Conservation (phyloP, 1,140 invertebrate genomes). For the Brachionus paranguensis region DNA sequence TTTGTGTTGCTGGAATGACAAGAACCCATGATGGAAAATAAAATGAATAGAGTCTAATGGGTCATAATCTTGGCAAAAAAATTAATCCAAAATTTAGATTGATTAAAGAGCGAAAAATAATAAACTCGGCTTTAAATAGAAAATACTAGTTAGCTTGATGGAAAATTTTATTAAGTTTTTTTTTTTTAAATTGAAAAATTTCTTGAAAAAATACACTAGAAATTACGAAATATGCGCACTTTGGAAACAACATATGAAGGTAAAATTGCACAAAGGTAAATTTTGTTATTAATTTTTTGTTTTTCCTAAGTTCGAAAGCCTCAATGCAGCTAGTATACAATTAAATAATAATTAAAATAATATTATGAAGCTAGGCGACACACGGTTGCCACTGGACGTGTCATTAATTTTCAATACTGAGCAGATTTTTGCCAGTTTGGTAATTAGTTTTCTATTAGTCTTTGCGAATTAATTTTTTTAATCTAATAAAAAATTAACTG, state of each 20-base stretch:
- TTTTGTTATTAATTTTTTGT: neutral
- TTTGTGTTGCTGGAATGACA: slow-evolving; percentile 16
- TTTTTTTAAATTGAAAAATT: neutral
- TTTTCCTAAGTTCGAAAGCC: neutral
- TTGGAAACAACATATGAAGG: neutral
- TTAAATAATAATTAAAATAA: neutral
- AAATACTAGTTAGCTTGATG: neutral
- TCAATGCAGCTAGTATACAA: neutral
- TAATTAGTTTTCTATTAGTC: neutral
- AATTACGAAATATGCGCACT: neutral
- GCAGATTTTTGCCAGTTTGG: neutral
- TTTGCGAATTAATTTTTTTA: neutral
- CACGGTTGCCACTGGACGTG: neutral
- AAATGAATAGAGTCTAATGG: neutral
- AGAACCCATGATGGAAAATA: neutral
- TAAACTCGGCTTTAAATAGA: neutral
- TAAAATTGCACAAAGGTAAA: neutral
- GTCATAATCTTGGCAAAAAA: slow-evolving; percentile 16
- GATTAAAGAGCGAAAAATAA: neutral
- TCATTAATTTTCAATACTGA: neutral
- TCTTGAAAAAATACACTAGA: neutral
- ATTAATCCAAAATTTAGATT: slow-evolving; percentile 22
- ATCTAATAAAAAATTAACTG: neutral
- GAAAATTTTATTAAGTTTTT: neutral
- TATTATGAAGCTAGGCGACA: neutral